phyloP scores from a whole-genome alignment of 2,888 invertebrate species.

The Rosalia funebris region DNA sequence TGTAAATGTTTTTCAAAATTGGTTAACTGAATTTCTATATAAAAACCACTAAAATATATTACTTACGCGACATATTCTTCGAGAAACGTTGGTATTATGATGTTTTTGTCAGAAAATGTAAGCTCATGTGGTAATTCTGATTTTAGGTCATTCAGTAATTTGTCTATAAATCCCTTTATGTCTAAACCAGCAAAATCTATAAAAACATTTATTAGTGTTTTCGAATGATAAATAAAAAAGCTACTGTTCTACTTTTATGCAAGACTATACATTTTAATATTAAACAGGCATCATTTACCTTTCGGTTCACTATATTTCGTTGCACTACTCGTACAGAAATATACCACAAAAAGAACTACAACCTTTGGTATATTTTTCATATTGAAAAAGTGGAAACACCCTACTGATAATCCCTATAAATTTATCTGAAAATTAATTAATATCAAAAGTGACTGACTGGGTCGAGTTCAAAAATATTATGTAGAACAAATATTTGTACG shows the following conservation, averaged over 20 bases:
- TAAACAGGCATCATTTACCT: too few species aligned
- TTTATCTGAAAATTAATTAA: too few species aligned
- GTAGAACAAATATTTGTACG: too few species aligned
- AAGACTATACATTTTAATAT: too few species aligned
- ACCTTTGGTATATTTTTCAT: not conserved
- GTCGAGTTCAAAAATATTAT: too few species aligned
- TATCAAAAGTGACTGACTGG: too few species aligned
- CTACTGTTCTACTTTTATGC: too few species aligned
- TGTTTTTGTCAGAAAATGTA: not conserved
- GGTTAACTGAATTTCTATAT: not conserved
- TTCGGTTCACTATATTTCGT: too few species aligned
- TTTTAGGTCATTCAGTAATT: not conserved
- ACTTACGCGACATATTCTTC: slow-evolving; percentile 8
- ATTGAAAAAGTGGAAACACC: too few species aligned
- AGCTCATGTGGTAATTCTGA: not conserved
- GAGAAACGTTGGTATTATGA: not conserved
- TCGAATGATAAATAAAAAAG: not conserved
- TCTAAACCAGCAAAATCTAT: not conserved
- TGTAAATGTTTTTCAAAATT: not conserved
- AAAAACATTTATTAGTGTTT: not conserved
- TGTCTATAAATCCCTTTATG: slow-evolving; percentile 8
- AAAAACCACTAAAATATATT: not conserved
- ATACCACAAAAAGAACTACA: not conserved
- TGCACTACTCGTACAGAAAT: too few species aligned
- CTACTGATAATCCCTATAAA: too few species aligned